These are phyloP conservation scores for Galendromus occidentalis DNA, from an alignment of 1,140 invertebrate species.

Conservation along the genomic window DNA sequence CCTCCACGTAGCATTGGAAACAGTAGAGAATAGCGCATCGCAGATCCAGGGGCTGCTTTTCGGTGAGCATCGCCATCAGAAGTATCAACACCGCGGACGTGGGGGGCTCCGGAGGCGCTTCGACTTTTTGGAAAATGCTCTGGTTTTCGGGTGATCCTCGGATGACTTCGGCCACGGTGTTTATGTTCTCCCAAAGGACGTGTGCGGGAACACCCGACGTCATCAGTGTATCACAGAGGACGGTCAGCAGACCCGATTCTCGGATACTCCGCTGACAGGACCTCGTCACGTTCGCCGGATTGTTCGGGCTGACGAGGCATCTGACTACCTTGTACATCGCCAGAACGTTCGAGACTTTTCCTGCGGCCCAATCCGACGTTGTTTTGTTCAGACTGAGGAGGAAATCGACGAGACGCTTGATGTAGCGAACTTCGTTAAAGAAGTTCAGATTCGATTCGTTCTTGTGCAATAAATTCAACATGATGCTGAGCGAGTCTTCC, in stretches of 20 bases:
- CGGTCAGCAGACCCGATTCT: conserved; percentile 44
- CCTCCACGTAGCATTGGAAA: conserved; percentile 85
- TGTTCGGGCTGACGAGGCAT: conserved; percentile 67
- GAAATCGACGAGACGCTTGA: conserved; percentile 69
- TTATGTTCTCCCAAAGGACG: conserved; percentile 55
- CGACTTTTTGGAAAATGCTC: conserved; percentile 70
- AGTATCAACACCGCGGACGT: conserved; percentile 78
- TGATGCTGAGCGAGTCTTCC: conserved; percentile 86
- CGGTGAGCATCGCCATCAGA: conserved; percentile 96
- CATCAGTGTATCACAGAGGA: conserved; percentile 70
- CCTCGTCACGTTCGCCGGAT: conserved; percentile 49
- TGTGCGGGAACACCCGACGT: conserved; percentile 87
- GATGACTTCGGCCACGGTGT: conserved; percentile 81
- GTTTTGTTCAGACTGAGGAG: conserved; percentile 48
- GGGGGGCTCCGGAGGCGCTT: conserved; percentile 74
- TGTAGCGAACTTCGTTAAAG: conserved; percentile 89
- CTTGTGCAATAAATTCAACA: conserved; percentile 79
- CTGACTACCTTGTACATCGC: conserved; percentile 52
- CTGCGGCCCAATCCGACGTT: conserved; percentile 55
- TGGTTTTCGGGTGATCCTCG: conserved; percentile 75
- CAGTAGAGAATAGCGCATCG: conserved; percentile 89
- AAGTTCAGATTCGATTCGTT: conserved; percentile 96
- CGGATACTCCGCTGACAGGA: conserved; percentile 75
- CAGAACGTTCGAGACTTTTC: conserved; percentile 85
- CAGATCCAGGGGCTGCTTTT: conserved; percentile 79